Evolutionary conservation across 1,140 invertebrate species (phyloP).

Genomic region (Thereuonema tuberculata): DNA sequence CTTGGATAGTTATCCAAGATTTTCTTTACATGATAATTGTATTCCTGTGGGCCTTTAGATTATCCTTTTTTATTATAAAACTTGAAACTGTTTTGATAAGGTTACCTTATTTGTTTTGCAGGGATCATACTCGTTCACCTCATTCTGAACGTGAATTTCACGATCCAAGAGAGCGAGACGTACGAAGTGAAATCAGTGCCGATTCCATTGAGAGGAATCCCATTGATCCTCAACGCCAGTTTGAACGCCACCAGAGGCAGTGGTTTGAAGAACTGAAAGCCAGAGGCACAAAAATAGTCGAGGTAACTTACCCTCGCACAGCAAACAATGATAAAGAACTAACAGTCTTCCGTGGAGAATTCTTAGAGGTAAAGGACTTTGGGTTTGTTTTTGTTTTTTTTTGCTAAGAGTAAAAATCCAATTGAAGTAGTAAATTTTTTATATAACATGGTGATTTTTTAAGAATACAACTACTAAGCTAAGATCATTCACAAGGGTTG

Average conservation of each 20-base stretch:
- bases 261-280: conserved; percentile 27
- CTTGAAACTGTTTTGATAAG: too few species aligned
- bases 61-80: too few species aligned
- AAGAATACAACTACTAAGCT: too few species aligned
- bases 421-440: conserved; percentile 2
- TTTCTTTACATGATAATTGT: too few species aligned
- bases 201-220: conserved; percentile 55
- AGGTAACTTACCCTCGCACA: conserved; percentile 85
- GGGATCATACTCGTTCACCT: conserved; percentile 8
- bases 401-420: conserved; percentile 3
- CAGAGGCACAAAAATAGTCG: conserved; percentile 61
- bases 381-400: too few species aligned
- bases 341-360: conserved; percentile 87
- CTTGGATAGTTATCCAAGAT: too few species aligned
- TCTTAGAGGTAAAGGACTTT: conserved; percentile 61
- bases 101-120: not conserved
- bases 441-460: not conserved
- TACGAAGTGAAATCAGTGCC: conserved; percentile 55
- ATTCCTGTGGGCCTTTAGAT: too few species aligned
- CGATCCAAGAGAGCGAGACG: conserved; percentile 12
- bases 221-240: conserved; percentile 33
- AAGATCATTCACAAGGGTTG: too few species aligned
- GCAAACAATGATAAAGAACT: conserved; percentile 98
- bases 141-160: conserved; percentile 11
- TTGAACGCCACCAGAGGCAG: conserved; percentile 33